A percentile compares a stretch with the other conserved stretches of the same genome.
phyloP scores from a whole-genome alignment of 2,797 vertebrate genomes.

The Lagothrix lagotricha region DNA sequence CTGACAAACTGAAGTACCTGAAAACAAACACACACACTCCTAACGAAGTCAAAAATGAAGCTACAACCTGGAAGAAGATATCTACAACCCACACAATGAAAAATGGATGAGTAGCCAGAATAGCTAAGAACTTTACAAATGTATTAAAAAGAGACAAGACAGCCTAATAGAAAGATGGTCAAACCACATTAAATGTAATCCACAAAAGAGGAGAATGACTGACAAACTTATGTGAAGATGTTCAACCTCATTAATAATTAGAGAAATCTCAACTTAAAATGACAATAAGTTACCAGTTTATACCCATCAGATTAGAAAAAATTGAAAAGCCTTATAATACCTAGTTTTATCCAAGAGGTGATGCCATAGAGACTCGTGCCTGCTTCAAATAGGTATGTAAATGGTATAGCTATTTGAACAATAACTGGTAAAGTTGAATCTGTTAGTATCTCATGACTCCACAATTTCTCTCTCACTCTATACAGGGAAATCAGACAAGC shows the following conservation, averaged over 20 bases:
- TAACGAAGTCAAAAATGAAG: not conserved
- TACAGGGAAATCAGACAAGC: not conserved
- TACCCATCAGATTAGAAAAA: not conserved
- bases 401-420: not conserved
- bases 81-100: not conserved
- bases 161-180: not conserved
- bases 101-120: not conserved
- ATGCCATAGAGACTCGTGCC: fast-evolving
- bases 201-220: not conserved
- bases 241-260: not conserved
- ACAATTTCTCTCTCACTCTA: not conserved
- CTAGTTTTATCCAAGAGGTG: not conserved
- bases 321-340: not conserved
- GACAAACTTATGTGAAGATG: not conserved
- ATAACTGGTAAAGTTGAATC: not conserved
- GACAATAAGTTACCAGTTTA: not conserved
- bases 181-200: not conserved
- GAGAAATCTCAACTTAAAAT: not conserved
- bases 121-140: not conserved
- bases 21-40: not conserved
- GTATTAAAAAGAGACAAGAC: not conserved
- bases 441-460: not conserved
- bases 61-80: not conserved
- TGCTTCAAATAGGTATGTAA: not conserved
- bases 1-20: not conserved